Conservation (phyloP, 2,113 vertebrate genomes). For the Hemibagrus wyckioides region DNA sequence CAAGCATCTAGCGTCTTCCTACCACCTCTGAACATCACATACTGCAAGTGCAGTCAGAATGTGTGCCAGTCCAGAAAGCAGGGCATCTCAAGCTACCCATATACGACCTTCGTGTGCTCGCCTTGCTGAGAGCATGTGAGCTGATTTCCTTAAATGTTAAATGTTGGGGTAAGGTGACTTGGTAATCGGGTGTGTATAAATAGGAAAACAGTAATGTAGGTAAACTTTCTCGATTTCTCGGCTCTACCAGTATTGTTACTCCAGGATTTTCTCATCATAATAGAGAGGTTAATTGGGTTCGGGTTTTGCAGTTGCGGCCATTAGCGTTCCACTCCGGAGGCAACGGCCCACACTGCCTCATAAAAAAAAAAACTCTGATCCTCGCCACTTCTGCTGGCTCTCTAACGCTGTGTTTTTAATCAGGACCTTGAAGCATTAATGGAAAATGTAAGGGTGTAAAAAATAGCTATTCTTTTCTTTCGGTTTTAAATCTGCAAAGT, state of each 20-base stretch:
- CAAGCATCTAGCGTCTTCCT: conserved; percentile 73
- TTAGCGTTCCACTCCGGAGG: conserved; percentile 19
- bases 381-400: background rate
- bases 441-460: background rate
- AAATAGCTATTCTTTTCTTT: background rate
- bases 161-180: background rate
- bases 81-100: conserved; percentile 17
- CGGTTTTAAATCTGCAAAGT: background rate
- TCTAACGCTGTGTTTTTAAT: conserved; percentile 1
- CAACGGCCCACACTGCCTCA: background rate
- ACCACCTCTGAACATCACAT: conserved; percentile 68
- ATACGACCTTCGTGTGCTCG: background rate
- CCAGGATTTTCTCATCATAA: conserved; percentile 13
- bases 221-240: conserved; percentile 34
- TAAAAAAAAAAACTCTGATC: conserved; percentile 4
- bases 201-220: background rate
- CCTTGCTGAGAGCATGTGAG: conserved; percentile 43
- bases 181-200: background rate
- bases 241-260: conserved; percentile 53
- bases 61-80: conserved; percentile 41
- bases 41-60: conserved; percentile 66
- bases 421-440: conserved; percentile 7
- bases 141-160: conserved; percentile 28
- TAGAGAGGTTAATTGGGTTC: conserved; percentile 38
- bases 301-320: conserved; percentile 33